Base-by-base conservation (phyloP, 2,797 vertebrate species). In the Halcyon chelicuti region DNA sequence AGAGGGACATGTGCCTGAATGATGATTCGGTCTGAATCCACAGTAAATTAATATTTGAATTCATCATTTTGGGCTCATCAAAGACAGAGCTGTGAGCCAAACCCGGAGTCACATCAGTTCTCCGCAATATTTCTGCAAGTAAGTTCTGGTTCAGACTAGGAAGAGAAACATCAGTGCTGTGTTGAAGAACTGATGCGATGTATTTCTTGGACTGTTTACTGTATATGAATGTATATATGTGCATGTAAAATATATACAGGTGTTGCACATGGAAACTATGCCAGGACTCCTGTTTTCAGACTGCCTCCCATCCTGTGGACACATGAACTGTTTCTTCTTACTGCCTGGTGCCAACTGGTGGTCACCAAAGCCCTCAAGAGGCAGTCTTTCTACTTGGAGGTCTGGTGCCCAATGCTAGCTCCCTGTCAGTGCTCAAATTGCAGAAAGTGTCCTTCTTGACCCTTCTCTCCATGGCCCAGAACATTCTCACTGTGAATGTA, bases 201-300 rank as follows among this genome's bases (percentile, higher is more conserved):
- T 75, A 31, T 91, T 88, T 95, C 74, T 71, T 72, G 83, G 86
- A 85, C 83, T 92, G 1, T 60, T 90, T 93, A 76, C 62, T 93
- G 63, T 91, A 67, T 82, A 74, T 88, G 61, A 80, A 83, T 96
- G 93, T 95, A 82, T 79, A 86, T 93, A 80, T 71, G 29, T 87
- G 63, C 72, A 40, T 77, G 73, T 94, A 31, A 93, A 92, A 73
- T 88, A 77, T 57, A 75, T 90, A 78, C 67, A 74, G 68, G 65
- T 47, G 46, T 90, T 65, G 61, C 39, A 82, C 70, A 58, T 4
- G 5, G 47, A 49, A 46, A 5, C 51, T 86, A 1, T 67, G 33
- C 70, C 47, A 33, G 68, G 61, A 66, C 82, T 93, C 66, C 42
- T 62, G 17, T 67, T 86, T 88, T 76, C 79, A 65, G 51, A 33